These are phyloP conservation scores for Aselliscus stoliczkanus DNA, from an alignment of 2,797 vertebrate species.

Conservation along the genomic window DNA sequence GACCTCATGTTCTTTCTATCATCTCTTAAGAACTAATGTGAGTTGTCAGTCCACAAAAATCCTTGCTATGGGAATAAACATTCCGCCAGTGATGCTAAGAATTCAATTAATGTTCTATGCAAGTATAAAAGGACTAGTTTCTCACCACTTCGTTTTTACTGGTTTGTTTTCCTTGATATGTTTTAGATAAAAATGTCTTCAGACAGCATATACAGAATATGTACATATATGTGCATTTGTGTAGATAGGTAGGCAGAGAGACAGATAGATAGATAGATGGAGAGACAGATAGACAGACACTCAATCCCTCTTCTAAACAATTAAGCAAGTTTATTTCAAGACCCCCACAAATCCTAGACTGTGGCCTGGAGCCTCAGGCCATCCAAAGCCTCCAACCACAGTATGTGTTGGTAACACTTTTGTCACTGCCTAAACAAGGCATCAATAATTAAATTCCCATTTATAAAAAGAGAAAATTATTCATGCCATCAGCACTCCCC, in stretches of 20 bases:
- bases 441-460: slow-evolving; percentile 86
- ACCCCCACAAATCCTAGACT: not conserved
- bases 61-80: not conserved
- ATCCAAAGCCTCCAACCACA: slow-evolving; percentile 12
- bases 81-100: not conserved
- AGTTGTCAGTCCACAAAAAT: slow-evolving; percentile 2
- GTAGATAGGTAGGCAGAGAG: not conserved
- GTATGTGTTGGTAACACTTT: slow-evolving; percentile 75
- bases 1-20: not conserved
- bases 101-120: not conserved
- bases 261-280: not conserved
- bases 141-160: not conserved
- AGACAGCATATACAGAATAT: not conserved
- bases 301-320: not conserved
- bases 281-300: not conserved
- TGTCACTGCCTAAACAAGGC: slow-evolving; percentile 81
- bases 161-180: not conserved
- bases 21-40: not conserved
- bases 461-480: slow-evolving; percentile 85
- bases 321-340: not conserved
- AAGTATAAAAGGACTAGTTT: not conserved
- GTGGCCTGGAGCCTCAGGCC: not conserved
- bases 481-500: slow-evolving; percentile 80
- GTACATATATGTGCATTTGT: not conserved
- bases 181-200: slow-evolving; percentile 3